A percentile compares a stretch with the other conserved stretches of the same genome.
These are phyloP conservation scores for Papilio elwesi DNA, from an alignment of 2,888 invertebrate species.

Conservation along the genomic window DNA sequence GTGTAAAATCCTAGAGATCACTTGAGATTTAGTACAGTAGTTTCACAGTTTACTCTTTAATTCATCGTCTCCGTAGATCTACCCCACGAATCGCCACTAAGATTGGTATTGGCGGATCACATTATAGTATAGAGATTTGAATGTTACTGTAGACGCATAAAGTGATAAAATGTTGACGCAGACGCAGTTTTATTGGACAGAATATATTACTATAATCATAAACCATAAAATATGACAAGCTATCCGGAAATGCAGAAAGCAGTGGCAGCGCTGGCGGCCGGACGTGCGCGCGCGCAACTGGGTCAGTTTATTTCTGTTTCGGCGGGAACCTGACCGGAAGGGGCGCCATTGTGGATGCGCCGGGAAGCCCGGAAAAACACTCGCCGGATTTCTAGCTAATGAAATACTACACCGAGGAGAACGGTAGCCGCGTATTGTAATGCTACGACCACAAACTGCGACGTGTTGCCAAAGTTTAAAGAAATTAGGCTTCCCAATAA, in stretches of 20 bases:
- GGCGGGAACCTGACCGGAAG: conserved; percentile 84
- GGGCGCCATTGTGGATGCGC: conserved; percentile 81
- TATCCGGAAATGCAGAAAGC: conserved; percentile 80
- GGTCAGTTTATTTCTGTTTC: conserved; percentile 84
- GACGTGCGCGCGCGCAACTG: conserved; percentile 77
- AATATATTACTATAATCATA: conserved; percentile 61
- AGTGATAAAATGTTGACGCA: conserved; percentile 16
- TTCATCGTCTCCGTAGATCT: too few species aligned
- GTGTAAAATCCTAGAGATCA: too few species aligned
- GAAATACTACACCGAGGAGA: conserved; percentile 73
- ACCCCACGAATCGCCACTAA: too few species aligned
- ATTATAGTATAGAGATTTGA: background rate
- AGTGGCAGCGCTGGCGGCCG: conserved; percentile 67
- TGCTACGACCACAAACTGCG: conserved; percentile 51
- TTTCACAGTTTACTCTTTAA: too few species aligned
- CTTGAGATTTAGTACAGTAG: too few species aligned
- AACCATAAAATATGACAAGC: conserved; percentile 78
- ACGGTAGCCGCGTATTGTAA: conserved; percentile 63
- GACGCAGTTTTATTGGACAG: conserved; percentile 20
- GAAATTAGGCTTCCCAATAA: conserved; percentile 25
- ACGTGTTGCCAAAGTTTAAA: conserved; percentile 22
- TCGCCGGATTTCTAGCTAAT: conserved; percentile 80
- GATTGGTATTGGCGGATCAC: too few species aligned
- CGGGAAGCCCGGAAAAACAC: conserved; percentile 81
- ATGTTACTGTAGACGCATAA: background rate